Conservation (phyloP, 2,113 vertebrate genomes). For the Elgaria multicarinata region DNA sequence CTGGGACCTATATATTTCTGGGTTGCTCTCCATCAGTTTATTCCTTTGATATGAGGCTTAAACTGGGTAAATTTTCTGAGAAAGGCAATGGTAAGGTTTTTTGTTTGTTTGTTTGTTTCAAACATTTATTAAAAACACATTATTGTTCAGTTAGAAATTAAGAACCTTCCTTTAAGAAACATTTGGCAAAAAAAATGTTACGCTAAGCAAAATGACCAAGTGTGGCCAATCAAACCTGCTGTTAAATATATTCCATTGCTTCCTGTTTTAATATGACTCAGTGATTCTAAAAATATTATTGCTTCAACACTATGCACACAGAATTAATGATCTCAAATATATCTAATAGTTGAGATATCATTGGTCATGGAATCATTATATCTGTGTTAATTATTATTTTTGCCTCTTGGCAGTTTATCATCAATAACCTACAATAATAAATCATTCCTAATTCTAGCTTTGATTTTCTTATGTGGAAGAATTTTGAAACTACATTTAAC, state of each 20-base stretch:
- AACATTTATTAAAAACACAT: slow-evolving; percentile 2
- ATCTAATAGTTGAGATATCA: background rate
- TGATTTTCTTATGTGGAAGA: slow-evolving; percentile 19
- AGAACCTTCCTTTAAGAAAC: background rate
- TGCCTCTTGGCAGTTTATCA: background rate
- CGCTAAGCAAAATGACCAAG: background rate
- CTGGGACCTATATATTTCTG: background rate
- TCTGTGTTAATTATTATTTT: slow-evolving; percentile 8
- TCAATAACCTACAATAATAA: slow-evolving; percentile 20
- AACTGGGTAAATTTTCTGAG: background rate
- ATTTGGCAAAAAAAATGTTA: background rate
- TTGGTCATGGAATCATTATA: slow-evolving; percentile 37
- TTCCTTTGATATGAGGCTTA: background rate
- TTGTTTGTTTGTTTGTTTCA: background rate
- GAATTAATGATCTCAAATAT: slow-evolving; percentile 25
- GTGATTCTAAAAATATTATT: slow-evolving; percentile 46
- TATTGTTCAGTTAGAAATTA: slow-evolving; percentile 6
- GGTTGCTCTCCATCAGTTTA: background rate
- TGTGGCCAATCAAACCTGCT: background rate
- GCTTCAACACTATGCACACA: slow-evolving; percentile 52
- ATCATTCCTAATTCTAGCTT: slow-evolving; percentile 4
- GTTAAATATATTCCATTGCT: slow-evolving; percentile 51
- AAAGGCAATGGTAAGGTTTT: background rate
- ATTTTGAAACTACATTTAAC: slow-evolving; percentile 11
- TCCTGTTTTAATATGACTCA: slow-evolving; percentile 49